A percentile compares a stretch with the other conserved stretches of the same genome.
Conservation (phyloP, 2,888 invertebrate genomes). For the Stramonita haemastoma region DNA sequence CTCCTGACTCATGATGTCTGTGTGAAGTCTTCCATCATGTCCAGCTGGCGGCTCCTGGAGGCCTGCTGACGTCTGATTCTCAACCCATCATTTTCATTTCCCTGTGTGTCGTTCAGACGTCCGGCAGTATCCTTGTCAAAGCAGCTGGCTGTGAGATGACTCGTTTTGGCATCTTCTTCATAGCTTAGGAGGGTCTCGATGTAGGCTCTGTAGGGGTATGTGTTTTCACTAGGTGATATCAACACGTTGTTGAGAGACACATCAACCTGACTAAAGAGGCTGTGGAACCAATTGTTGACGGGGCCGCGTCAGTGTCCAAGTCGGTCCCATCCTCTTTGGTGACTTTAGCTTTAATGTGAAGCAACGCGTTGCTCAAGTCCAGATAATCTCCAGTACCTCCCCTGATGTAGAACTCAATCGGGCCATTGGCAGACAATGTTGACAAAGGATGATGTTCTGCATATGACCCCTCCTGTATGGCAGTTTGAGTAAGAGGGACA, state of each 20-base stretch:
- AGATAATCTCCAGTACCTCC: neutral
- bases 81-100: neutral
- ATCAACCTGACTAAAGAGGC: neutral
- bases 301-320: neutral
- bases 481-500: neutral
- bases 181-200: neutral
- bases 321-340: neutral
- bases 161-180: neutral
- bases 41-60: neutral
- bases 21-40: slow-evolving; percentile 6
- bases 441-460: neutral
- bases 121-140: too few relatives aligned
- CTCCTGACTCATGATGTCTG: slow-evolving; percentile 16
- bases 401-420: neutral
- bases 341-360: neutral
- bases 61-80: too few relatives aligned
- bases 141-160: neutral
- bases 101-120: neutral
- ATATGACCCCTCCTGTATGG: neutral
- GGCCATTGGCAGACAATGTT: neutral
- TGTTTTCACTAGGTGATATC: slow-evolving; percentile 1
- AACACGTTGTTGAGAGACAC: neutral
- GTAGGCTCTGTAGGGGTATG: neutral
- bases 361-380: neutral
- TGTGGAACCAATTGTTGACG: neutral